These are phyloP conservation scores for Hycleus cichorii DNA, from an alignment of 1,140 invertebrate genomes.

Conservation along the genomic window DNA sequence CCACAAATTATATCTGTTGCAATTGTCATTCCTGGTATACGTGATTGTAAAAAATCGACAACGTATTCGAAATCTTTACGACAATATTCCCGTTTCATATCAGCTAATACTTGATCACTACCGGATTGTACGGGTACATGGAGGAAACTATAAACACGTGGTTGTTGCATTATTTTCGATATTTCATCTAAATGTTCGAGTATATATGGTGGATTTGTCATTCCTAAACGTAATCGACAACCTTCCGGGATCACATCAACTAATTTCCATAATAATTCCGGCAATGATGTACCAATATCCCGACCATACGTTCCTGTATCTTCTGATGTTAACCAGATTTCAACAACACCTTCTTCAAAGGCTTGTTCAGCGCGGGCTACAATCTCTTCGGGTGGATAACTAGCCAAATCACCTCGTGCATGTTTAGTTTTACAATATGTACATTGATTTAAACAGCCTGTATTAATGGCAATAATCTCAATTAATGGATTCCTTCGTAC, in stretches of 20 bases:
- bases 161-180: slow-evolving; percentile 79
- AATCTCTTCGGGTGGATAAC: slow-evolving; percentile 83
- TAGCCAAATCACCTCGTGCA: slow-evolving; percentile 89
- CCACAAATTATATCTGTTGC: slow-evolving; percentile 98
- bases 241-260: slow-evolving; percentile 86
- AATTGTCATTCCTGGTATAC: slow-evolving; percentile 80
- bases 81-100: slow-evolving; percentile 96
- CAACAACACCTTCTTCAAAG: slow-evolving; percentile 87
- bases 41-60: slow-evolving; percentile 64
- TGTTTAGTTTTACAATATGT: slow-evolving; percentile 99
- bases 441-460: slow-evolving; percentile 96
- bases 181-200: slow-evolving; percentile 91
- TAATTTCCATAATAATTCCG: slow-evolving; percentile 79
- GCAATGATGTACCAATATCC: slow-evolving; percentile 85
- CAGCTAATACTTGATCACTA: slow-evolving; percentile 83
- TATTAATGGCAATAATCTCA: slow-evolving; percentile 97
- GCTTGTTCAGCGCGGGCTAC: slow-evolving; percentile 73
- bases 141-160: slow-evolving; percentile 88
- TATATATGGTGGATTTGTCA: slow-evolving; percentile 99
- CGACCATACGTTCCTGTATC: slow-evolving; percentile 95
- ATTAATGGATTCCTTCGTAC: slow-evolving; percentile 91
- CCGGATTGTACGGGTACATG: slow-evolving; percentile 97
- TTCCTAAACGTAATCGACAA: slow-evolving; percentile 82
- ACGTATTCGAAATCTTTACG: slow-evolving; percentile 82
- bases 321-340: slow-evolving; percentile 98